Base-by-base conservation (phyloP, 2,888 invertebrate genomes). In the Thymelicus lineola region DNA sequence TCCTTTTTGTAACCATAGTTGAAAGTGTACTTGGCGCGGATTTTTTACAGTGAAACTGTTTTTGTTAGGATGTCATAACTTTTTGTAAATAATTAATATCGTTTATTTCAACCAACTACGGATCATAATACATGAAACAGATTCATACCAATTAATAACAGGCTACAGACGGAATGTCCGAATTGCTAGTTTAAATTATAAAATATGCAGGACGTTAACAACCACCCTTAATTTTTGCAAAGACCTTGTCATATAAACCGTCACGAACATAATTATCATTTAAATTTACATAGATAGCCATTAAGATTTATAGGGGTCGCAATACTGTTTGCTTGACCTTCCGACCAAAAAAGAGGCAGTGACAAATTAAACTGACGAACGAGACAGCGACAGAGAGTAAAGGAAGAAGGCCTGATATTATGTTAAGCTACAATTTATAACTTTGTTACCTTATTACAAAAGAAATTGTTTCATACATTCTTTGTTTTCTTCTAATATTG, bases 331-430 rank as follows among this genome's bases (percentile, higher is more conserved):
- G 68, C 48, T 69, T 69, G 68, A 69, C 68, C 68, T 69, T 63
- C 63, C 63, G 48, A 58, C 68, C 68, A 69, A 69, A 69, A 69
- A 69, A 69, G 68, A 62, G 62, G 36, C 57, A 36, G 63, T 69
- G 74, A 74, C 77, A 76, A 77, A 74, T 75, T 65, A 68, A 71
- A 72, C 70, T 73, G 67, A 67, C 70, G 61, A 66, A 70, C 68
- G 62, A 71, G 71, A 55, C 57, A 66, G 63, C 64, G 71, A 66
- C 69, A 71, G 66, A 71, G 68, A 73, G 69, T 73, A 71, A 69
- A 71, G 66, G 64, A 72, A 68, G 68, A 62, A 57, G 62, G n/a
- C 15, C n/a, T 28, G 53, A 57, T 62, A 48, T 57, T 38, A 36
- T 12, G 12, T 17, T 61, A 68, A 62, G 68, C 62, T 68, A 28